Evolutionary conservation across 2,113 vertebrate species (phyloP), one percentile per base, ranked within the genome.

Genomic region (Neoarius graeffei): DNA sequence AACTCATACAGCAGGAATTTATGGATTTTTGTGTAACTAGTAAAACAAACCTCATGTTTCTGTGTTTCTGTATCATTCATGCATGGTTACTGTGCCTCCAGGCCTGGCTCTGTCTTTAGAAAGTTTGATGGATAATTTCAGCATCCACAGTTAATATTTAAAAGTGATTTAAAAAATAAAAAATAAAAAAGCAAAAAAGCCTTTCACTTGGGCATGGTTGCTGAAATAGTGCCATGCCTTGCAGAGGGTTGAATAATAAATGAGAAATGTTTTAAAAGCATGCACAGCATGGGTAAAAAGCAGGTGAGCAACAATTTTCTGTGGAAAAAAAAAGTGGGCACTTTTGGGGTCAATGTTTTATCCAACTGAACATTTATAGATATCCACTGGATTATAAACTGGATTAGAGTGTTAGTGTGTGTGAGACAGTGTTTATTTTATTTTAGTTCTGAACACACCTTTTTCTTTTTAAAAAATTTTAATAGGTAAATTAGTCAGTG

Each of bases 181-280:
- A 42, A 42, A n/a, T 9, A n/a, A 66, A 66, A 25, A 64, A 64
- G 9, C 7, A 25, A 64, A n/a, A 64, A 85, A 64, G 30, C 52
- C 7, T 54, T 54, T 54, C 83, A 84, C 85, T 87, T 89, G 90
- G 91, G 88, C 91, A 92, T 62, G 81, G 83, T 91, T 91, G 89
- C 89, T 90, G 85, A 94, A 93, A 88, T 17, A 85, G 86, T 52
- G 82, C 89, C 69, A 85, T 76, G 42, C 86, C 67, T 17, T 0
- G 54, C 67, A 57, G 30, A 92, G 87, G 88, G 91, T 88, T 95
- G 74, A 93, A 94, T 94, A 92, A 94, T 94, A 91, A 71, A 93
- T n/a, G 11, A 79, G 84, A 76, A 11, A 89, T 84, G 88, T 86
- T 92, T 90, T 91, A 91, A 92, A 94, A 92, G 90, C 90, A 88